phyloP scores from a whole-genome alignment of 1,140 invertebrate species.

The Ephestia elutella region DNA sequence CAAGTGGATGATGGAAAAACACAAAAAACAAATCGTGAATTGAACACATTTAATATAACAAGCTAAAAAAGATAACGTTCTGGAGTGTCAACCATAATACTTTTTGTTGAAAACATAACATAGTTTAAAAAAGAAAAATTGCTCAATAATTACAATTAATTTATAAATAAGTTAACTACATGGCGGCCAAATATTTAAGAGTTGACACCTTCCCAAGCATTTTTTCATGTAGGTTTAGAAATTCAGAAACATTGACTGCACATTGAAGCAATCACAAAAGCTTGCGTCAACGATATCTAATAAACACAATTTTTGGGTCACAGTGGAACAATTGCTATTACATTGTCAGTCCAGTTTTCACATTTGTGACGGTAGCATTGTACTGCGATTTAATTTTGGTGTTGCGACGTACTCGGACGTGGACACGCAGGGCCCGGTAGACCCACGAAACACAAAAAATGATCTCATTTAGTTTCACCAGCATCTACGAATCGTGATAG shows the following conservation, averaged over 20 bases:
- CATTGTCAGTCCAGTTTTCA: slow-evolving; percentile 8
- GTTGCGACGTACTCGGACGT: slow-evolving; percentile 34
- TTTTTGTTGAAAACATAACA: background rate
- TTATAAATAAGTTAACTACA: too few relatives aligned
- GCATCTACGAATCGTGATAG: slow-evolving; percentile 63
- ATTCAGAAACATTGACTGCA: background rate
- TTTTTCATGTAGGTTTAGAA: background rate
- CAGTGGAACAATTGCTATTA: slow-evolving; percentile 3
- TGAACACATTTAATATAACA: slow-evolving; percentile 42
- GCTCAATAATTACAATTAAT: too few relatives aligned
- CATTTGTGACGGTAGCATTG: slow-evolving; percentile 14
- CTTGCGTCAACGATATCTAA: background rate
- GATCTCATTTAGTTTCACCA: slow-evolving; percentile 62
- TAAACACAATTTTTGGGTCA: slow-evolving; percentile 3
- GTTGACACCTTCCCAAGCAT: too few relatives aligned
- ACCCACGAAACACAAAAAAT: slow-evolving; percentile 54
- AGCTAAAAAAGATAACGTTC: slow-evolving; percentile 32
- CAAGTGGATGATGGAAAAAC: slow-evolving; percentile 41
- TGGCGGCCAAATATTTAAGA: too few relatives aligned
- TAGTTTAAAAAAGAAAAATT: too few relatives aligned
- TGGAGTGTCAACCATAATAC: slow-evolving; percentile 25
- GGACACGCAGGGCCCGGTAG: slow-evolving; percentile 32
- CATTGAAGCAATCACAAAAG: background rate
- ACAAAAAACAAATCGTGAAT: slow-evolving; percentile 58
- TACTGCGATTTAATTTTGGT: slow-evolving; percentile 40